Conservation (phyloP, 2,797 vertebrate genomes). For the Acridotheres tristis region DNA sequence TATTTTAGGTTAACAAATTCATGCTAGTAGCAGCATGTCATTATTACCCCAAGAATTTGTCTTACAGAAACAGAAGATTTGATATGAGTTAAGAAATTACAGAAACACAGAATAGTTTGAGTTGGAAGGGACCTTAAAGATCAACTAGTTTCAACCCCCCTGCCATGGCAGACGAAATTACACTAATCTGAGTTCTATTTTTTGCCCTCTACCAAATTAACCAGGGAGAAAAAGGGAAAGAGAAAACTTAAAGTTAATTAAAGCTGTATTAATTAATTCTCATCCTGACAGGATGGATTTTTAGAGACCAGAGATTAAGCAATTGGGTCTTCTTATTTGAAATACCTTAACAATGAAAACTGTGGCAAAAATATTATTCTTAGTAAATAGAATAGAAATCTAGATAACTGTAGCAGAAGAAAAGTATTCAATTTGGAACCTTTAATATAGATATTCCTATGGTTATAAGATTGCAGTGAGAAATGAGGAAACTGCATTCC, state of each 20-base stretch:
- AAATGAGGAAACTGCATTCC: not conserved
- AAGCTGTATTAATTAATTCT: constrained; percentile 19
- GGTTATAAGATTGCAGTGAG: not conserved
- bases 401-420: not conserved
- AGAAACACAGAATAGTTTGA: not conserved
- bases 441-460: not conserved
- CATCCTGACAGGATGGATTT: constrained; percentile 13
- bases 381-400: not conserved
- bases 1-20: not conserved
- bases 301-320: not conserved
- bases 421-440: not conserved
- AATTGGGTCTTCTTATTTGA: not conserved
- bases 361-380: not conserved
- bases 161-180: not conserved
- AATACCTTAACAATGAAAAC: not conserved
- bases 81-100: not conserved
- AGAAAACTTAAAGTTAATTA: constrained; percentile 18
- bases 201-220: constrained; percentile 17
- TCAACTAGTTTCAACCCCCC: not conserved
- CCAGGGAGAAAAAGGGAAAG: not conserved
- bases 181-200: not conserved
- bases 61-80: not conserved
- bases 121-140: not conserved
- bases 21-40: not conserved
- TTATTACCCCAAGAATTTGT: not conserved